These are phyloP conservation scores for Pyrgilauda ruficollis DNA, from an alignment of 2,113 vertebrate species.

Conservation along the genomic window DNA sequence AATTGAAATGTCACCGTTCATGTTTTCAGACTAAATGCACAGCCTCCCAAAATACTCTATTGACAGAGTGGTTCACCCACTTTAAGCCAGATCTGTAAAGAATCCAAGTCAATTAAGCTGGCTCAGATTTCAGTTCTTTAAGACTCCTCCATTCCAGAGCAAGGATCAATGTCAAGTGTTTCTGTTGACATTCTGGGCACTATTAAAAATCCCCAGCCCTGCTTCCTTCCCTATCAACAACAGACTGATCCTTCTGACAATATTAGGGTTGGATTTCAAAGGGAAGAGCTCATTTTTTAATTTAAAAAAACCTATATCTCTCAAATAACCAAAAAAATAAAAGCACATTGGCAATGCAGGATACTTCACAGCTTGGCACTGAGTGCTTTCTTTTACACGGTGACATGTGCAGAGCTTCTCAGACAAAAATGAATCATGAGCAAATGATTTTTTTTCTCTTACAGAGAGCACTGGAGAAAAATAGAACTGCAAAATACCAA, in stretches of 20 bases:
- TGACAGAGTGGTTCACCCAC: slow-evolving; percentile 35
- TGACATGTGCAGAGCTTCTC: slow-evolving; percentile 35
- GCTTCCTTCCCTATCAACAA: background rate
- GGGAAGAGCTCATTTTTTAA: background rate
- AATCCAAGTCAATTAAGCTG: slow-evolving; percentile 12
- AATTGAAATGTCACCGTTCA: background rate
- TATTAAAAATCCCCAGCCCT: background rate
- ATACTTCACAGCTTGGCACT: background rate
- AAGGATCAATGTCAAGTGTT: slow-evolving; percentile 1
- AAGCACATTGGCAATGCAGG: background rate
- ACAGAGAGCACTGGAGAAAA: background rate
- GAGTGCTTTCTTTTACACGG: background rate
- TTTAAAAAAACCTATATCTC: background rate
- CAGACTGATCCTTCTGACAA: background rate
- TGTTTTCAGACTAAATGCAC: slow-evolving; percentile 7
- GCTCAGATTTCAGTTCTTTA: background rate
- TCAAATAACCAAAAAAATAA: background rate
- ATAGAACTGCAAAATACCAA: background rate
- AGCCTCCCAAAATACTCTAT: slow-evolving; percentile 25
- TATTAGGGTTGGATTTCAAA: background rate
- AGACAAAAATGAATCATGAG: slow-evolving; percentile 34
- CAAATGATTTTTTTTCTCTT: background rate
- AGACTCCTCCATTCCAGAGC: background rate
- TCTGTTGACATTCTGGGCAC: background rate
- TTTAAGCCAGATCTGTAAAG: background rate